Conservation (phyloP, 2,888 invertebrate species). For the Rhamnusium bicolor region DNA sequence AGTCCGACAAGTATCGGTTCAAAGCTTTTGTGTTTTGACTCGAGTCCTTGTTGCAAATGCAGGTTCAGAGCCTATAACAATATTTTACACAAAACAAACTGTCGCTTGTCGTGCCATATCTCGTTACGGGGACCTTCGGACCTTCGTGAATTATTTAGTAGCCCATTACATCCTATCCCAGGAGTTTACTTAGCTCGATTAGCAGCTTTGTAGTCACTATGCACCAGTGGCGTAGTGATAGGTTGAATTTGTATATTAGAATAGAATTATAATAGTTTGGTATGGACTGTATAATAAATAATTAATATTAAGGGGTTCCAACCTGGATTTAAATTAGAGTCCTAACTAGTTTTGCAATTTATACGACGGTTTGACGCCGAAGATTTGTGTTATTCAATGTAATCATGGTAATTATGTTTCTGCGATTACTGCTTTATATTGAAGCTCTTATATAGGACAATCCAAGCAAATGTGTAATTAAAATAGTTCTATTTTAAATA, state of each 20-base stretch:
- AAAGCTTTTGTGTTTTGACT: background rate
- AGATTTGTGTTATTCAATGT: too few species aligned
- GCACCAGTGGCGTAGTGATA: background rate
- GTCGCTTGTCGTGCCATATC: background rate
- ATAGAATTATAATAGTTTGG: too few species aligned
- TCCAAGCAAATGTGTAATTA: too few species aligned
- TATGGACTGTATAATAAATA: too few species aligned
- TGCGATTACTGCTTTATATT: too few species aligned
- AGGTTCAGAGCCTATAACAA: background rate
- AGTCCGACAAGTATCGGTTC: background rate
- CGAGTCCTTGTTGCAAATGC: background rate
- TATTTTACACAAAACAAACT: background rate
- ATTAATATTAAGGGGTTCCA: too few species aligned
- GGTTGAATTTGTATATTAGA: background rate
- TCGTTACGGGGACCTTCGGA: background rate
- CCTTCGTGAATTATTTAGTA: background rate
- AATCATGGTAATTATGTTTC: too few species aligned
- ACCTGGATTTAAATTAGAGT: too few species aligned
- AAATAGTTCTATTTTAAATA: too few species aligned
- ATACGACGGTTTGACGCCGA: too few species aligned
- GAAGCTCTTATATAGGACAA: too few species aligned
- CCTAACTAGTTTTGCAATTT: too few species aligned
- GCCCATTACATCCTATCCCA: background rate
- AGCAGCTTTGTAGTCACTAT: background rate
- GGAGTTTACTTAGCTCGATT: slow-evolving; percentile 1